These are phyloP conservation scores for Atractosteus spatula DNA, from an alignment of 2,113 vertebrate genomes.

Conservation along the genomic window DNA sequence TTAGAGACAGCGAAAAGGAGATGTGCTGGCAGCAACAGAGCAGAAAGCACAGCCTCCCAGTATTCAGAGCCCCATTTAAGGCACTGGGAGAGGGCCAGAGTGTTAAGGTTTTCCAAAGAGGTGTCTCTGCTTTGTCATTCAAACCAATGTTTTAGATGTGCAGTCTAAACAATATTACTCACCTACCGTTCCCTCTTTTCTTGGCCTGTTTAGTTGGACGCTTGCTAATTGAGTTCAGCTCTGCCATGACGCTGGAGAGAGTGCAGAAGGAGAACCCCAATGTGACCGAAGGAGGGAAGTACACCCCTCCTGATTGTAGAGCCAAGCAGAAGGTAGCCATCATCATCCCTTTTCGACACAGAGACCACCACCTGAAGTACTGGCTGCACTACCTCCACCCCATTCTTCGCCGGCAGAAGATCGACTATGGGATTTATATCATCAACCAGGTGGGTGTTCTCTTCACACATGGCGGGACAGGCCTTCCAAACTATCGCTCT, in stretches of 20 bases:
- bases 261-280: constrained; percentile 96
- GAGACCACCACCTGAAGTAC: constrained; percentile 95
- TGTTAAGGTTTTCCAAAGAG: too few species aligned
- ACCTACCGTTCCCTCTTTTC: constrained; percentile 5
- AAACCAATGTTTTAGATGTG: too few species aligned
- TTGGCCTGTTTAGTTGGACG: constrained; percentile 79
- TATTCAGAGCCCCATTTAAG: too few species aligned
- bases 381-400: constrained; percentile 98
- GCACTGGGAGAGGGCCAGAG: too few species aligned
- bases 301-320: constrained; percentile 82
- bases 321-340: constrained; percentile 93
- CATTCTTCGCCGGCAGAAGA: constrained; percentile 90
- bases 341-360: constrained; percentile 95
- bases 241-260: constrained; percentile 93
- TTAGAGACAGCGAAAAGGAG: too few species aligned
- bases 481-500: neutral
- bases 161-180: neutral
- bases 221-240: constrained; percentile 94
- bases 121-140: too few species aligned
- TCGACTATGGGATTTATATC: constrained; percentile 93
- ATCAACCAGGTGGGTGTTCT: constrained; percentile 85
- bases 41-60: too few species aligned
- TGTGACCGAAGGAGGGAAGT: constrained; percentile 87
- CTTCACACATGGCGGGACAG: neutral
- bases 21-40: too few species aligned